Evolutionary conservation across 2,888 invertebrate species (phyloP), one percentile per base, ranked within the genome.

Genomic region (Tigriopus californicus): DNA sequence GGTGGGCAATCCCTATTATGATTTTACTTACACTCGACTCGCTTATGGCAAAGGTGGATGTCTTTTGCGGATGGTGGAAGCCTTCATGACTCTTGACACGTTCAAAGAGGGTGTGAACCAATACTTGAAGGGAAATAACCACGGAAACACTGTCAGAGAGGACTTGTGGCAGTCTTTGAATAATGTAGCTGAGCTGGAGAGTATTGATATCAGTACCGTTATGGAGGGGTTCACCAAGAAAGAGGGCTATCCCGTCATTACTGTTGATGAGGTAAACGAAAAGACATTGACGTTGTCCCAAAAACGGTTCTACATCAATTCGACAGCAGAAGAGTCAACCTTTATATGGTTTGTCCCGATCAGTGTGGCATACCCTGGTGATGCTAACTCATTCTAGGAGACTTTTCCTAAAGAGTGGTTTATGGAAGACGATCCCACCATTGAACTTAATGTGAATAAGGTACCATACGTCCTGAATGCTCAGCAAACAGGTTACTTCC

Each of bases 181-280:
- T 61, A 76, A 78, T 67, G 80, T 77, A 65, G 75, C 0, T 72
- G 74, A 77, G 8, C 2, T 73, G 70, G 41, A 61, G 5, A 3
- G 25, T 5, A 61, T 62, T 13, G 25, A 60, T 48, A 61, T 62
- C 73, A 77, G 1, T 68, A 68, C 74, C 77, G 82, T 89, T 3
- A 89, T 90, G 89, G 84, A 86, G 66, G 85, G 87, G 5, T 88
- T 87, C 87, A 87, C 85, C 15, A 78, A 82, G 65, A 80, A 83
- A 68, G 83, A 84, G 69, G 87, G 87, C 0, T 87, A 83, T 68
- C 87, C 87, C 0, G 71, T 86, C n/a, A 77, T 88, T 6, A 79
- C 78, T 3, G 33, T 33, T 33, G 33, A 33, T 33, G 4, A 33
- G 8, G 33, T 33, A 3, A 3, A 33, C 3, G 33, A 33, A 3